Base-by-base conservation (phyloP, 2,797 vertebrate species). In the Alexandromys oeconomus region DNA sequence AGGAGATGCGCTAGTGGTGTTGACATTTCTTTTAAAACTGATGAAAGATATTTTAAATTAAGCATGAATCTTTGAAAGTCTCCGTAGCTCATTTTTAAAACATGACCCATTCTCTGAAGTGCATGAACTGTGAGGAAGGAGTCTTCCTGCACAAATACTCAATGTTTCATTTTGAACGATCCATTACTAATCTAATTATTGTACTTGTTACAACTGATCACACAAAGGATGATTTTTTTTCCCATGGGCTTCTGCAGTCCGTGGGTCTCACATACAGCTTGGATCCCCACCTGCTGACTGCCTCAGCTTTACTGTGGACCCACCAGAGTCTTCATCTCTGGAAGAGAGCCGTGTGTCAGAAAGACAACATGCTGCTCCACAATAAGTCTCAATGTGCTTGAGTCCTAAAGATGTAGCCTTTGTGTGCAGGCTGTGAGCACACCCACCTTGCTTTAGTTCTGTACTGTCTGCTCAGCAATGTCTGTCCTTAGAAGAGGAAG, bases 21-120 rank as follows among this genome's bases (percentile, higher is more conserved):
- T 96, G 93, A 97, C 88, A 87, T 95, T 96, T 95, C 90, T 92
- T 96, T 94, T 95, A 87, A 95, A 93, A 80, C 54, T 87, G 93
- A 92, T 96, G 91, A 96, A 96, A 97, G 84, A 73, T 91, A 80
- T 89, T 96, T 97, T 93, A 97, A 97, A 97, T 96, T 90, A 96
- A 96, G 85, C 89, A 88, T 94, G 88, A 96, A 76, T 93, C 92
- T 95, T 91, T 96, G 89, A 97, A 94, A 81, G 96, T 77, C 43
- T 67, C 85, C 21, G 46, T 69, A 54, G 77, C 84, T 97, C 87
- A 95, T 95, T 97, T 97, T 94, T 76, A 96, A 96, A 97, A 93
- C 79, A 90, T 89, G 87, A 91, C 93, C 23, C 51, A 15, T 92
- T 94, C 65, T 97, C 88, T 74, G 90, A 94, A 93, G 65, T 93